These are phyloP conservation scores for Anguilla marmorata DNA, from an alignment of 2,797 vertebrate species.

Conservation along the genomic window DNA sequence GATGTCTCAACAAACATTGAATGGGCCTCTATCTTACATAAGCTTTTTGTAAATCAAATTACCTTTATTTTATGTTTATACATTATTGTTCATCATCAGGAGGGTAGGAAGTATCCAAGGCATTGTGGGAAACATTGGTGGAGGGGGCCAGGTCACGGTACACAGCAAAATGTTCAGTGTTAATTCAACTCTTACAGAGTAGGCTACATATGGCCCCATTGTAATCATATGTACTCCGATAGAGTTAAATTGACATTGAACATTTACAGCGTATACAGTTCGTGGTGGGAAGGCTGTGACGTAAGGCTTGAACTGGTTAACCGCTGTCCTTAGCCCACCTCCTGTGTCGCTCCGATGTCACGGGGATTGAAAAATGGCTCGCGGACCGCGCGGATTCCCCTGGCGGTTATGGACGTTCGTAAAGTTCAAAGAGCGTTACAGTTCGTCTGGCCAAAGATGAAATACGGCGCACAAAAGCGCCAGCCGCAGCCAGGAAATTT, in stretches of 20 bases:
- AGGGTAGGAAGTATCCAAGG: background rate
- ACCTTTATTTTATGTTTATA: background rate
- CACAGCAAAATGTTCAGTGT: too few relatives aligned
- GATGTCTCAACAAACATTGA: background rate
- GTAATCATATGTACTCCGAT: too few relatives aligned
- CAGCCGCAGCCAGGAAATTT: slow-evolving; percentile 28
- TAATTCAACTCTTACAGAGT: too few relatives aligned
- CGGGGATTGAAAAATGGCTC: background rate
- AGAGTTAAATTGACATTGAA: too few relatives aligned
- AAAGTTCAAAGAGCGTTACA: slow-evolving; percentile 18
- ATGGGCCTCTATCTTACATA: background rate
- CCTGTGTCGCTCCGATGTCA: background rate
- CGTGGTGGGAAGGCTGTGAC: background rate
- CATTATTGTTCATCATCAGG: background rate
- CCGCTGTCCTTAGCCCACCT: background rate
- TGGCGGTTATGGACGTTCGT: slow-evolving; percentile 1
- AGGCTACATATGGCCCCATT: too few relatives aligned
- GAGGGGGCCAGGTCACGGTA: background rate
- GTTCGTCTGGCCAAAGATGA: slow-evolving; percentile 23
- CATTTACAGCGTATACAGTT: too few relatives aligned
- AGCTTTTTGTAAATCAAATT: background rate
- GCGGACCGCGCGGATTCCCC: background rate
- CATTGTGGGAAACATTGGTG: background rate
- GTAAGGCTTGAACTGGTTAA: background rate
- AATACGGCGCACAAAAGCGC: slow-evolving; percentile 22